Evolutionary conservation across 2,888 invertebrate species (phyloP).

Genomic region (Epirrhoe tristata): DNA sequence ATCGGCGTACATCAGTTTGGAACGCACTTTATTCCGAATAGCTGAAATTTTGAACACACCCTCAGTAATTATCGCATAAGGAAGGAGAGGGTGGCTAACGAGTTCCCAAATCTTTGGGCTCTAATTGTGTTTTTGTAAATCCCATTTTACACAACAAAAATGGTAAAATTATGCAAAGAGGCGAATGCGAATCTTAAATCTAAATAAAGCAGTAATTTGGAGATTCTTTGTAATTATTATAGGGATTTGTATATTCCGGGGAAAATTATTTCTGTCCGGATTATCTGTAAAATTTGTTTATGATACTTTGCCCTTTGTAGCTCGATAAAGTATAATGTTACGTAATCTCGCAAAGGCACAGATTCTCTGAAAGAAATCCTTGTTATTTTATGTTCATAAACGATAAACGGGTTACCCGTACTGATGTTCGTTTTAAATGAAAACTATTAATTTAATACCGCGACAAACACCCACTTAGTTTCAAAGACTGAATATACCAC

Average conservation of each 20-base stretch:
- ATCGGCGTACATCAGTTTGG: conserved; percentile 61
- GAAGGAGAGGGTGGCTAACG: conserved; percentile 33
- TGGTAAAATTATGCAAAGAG: conserved; percentile 46
- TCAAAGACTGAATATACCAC: conserved; percentile 30
- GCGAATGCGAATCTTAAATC: conserved; percentile 42
- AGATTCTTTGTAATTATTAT: conserved; percentile 37
- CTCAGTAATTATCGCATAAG: conserved; percentile 60
- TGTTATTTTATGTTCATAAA: neutral
- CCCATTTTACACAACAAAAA: conserved; percentile 44
- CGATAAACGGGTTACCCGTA: neutral
- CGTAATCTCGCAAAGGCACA: neutral
- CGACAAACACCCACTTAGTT: conserved; percentile 29
- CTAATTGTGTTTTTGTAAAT: conserved; percentile 48
- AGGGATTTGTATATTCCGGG: conserved; percentile 39
- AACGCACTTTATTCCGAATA: conserved; percentile 67
- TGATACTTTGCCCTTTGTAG: conserved; percentile 4
- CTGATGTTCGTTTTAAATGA: neutral
- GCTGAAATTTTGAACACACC: conserved; percentile 52
- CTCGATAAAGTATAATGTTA: neutral
- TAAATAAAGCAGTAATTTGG: conserved; percentile 41
- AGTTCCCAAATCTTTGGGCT: conserved; percentile 39
- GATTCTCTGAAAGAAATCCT: neutral
- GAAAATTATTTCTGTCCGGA: conserved; percentile 15
- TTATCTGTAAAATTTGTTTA: conserved; percentile 18
- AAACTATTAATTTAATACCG: conserved; percentile 23